Percentiles rank a stretch among this genome's conserved stretches.
phyloP scores from a whole-genome alignment of 2,888 invertebrate genomes.

The Drosophila ustulata region DNA sequence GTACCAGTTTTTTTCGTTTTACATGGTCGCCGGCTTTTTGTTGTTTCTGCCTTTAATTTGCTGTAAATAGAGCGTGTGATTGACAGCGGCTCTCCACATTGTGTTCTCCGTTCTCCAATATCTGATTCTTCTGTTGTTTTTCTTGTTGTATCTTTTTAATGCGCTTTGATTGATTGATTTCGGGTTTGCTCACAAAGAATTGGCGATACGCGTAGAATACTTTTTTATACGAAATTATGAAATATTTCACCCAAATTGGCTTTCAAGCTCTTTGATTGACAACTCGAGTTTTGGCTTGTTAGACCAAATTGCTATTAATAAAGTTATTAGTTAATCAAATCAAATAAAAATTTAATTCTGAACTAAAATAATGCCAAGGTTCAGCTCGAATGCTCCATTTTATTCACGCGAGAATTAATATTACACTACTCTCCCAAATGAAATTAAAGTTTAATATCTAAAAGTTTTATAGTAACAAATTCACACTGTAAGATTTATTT shows the following conservation, averaged over 20 bases:
- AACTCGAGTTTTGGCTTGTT: conserved; percentile 39
- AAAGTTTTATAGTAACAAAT: not conserved
- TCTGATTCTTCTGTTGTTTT: conserved; percentile 27
- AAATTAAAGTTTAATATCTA: not conserved
- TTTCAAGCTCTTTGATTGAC: conserved; percentile 62
- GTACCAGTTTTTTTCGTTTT: conserved; percentile 62
- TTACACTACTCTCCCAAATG: not conserved
- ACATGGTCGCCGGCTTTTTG: conserved; percentile 65
- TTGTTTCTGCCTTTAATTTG: conserved; percentile 69
- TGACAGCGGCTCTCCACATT: conserved; percentile 56
- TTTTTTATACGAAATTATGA: conserved; percentile 48
- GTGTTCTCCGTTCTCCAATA: conserved; percentile 37
- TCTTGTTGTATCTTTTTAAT: conserved; percentile 52
- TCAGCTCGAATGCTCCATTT: too few species aligned
- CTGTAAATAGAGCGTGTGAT: conserved; percentile 81
- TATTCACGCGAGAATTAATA: not conserved
- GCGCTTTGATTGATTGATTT: conserved; percentile 73
- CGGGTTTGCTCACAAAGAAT: conserved; percentile 51
- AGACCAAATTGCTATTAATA: conserved; percentile 33
- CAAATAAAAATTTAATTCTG: too few species aligned
- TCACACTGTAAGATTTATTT: conserved; percentile 12
- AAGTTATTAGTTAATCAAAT: conserved; percentile 25
- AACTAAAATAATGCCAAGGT: too few species aligned
- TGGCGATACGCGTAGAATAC: conserved; percentile 43
- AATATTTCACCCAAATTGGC: conserved; percentile 54